These are phyloP conservation scores for Achlya flavicornis DNA, from an alignment of 2,888 invertebrate species.

Conservation along the genomic window DNA sequence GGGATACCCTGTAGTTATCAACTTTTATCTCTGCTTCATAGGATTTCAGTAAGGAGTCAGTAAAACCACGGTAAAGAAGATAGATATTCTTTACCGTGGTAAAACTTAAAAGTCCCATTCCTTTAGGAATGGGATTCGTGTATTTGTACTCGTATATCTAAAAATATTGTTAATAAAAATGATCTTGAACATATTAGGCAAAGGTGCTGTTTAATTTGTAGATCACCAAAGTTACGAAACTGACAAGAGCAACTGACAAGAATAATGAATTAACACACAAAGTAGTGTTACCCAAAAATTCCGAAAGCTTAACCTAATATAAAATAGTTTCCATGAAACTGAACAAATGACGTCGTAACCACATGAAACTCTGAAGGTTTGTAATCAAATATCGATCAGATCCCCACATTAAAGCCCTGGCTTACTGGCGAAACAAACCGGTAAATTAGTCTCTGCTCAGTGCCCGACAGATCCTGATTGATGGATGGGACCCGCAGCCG, in stretches of 20 bases:
- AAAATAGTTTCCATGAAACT: not conserved
- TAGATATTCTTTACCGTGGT: too few species aligned
- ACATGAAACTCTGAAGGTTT: not conserved
- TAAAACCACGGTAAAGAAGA: not conserved
- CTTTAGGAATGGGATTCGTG: not conserved
- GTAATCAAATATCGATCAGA: slow-evolving; percentile 25
- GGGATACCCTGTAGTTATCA: slow-evolving; percentile 40
- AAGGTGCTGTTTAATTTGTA: too few species aligned
- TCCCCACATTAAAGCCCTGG: slow-evolving; percentile 40
- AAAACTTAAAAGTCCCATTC: not conserved
- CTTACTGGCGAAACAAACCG: slow-evolving; percentile 79
- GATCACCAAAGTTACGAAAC: too few species aligned
- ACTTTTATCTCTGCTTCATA: slow-evolving; percentile 38
- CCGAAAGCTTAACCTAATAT: not conserved
- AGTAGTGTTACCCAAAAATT: not conserved
- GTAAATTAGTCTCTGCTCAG: slow-evolving; percentile 74
- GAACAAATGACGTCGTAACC: not conserved
- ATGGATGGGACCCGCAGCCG: slow-evolving; percentile 61
- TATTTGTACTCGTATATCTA: too few species aligned
- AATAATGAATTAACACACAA: too few species aligned
- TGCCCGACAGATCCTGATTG: slow-evolving; percentile 78
- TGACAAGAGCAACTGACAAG: not conserved
- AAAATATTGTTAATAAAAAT: too few species aligned
- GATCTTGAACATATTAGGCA: too few species aligned
- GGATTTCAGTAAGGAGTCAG: slow-evolving; percentile 28